These are phyloP conservation scores for Agriopis marginaria DNA, from an alignment of 2,888 invertebrate genomes.

Conservation along the genomic window DNA sequence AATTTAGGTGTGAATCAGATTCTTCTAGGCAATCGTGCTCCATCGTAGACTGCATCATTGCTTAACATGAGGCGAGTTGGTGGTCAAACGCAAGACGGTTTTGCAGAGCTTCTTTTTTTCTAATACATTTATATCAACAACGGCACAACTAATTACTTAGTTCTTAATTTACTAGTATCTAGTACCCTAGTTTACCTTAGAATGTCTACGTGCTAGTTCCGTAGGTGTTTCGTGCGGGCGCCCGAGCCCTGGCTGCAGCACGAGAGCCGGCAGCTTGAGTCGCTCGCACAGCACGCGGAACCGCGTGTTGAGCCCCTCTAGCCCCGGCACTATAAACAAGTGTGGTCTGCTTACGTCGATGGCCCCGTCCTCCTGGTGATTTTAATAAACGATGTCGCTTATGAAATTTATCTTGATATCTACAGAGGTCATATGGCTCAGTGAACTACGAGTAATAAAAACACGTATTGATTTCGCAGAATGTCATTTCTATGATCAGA, in stretches of 20 bases:
- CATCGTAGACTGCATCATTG: no score
- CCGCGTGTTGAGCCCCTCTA: constrained; percentile 61
- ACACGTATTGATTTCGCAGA: no score
- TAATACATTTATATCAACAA: no score
- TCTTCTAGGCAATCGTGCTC: no score
- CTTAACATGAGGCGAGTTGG: no score
- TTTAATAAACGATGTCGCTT: not conserved
- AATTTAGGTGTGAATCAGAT: no score
- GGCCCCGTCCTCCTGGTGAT: constrained; percentile 61
- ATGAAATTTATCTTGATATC: not conserved
- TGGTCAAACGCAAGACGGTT: no score
- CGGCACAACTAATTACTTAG: not conserved
- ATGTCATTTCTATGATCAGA: no score
- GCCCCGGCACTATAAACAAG: constrained; percentile 58
- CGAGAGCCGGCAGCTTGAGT: constrained; percentile 62
- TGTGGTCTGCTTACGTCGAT: constrained; percentile 53
- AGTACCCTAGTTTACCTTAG: constrained; percentile 44
- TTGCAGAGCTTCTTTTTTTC: no score
- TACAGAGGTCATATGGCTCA: no score
- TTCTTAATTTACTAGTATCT: not conserved
- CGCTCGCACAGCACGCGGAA: constrained; percentile 58
- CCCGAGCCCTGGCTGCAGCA: constrained; percentile 64
- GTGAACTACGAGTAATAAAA: no score
- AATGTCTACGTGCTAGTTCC: constrained; percentile 56
- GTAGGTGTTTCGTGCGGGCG: constrained; percentile 49